A percentile compares a stretch with the other conserved stretches of the same genome.
These are phyloP conservation scores for Sinopyrophorus schimmeli DNA, from an alignment of 2,888 invertebrate species.

Conservation along the genomic window DNA sequence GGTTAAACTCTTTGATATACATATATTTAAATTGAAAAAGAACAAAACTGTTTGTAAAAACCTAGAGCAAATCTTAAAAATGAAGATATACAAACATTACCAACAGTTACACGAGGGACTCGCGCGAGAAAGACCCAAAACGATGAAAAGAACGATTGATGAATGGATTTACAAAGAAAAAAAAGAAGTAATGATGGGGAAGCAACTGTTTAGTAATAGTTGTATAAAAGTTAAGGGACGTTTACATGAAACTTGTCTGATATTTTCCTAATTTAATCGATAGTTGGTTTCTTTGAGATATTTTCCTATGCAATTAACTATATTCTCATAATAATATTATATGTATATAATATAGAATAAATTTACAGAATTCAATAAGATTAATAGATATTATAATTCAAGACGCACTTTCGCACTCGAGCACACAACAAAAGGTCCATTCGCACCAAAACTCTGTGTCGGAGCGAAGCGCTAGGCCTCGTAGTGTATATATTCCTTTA, in stretches of 20 bases:
- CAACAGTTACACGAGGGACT: slow-evolving; percentile 33
- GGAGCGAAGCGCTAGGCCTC: slow-evolving; percentile 42
- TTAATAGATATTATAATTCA: slow-evolving; percentile 48
- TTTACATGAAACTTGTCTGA: slow-evolving; percentile 49
- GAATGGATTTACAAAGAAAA: not conserved
- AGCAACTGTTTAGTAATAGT: slow-evolving; percentile 37
- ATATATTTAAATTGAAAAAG: too few relatives aligned
- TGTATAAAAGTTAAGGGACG: slow-evolving; percentile 56
- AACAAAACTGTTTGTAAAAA: too few relatives aligned
- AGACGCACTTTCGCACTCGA: slow-evolving; percentile 42
- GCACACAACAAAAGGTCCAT: slow-evolving; percentile 52
- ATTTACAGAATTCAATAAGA: slow-evolving; percentile 57
- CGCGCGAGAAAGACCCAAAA: not conserved
- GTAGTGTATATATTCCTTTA: too few relatives aligned
- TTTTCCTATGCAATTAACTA: slow-evolving; percentile 35
- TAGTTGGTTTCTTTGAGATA: slow-evolving; percentile 42
- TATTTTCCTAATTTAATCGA: slow-evolving; percentile 49
- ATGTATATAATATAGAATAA: slow-evolving; percentile 55
- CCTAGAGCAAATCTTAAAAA: slow-evolving; percentile 22
- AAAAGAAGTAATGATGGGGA: not conserved
- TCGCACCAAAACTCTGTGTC: slow-evolving; percentile 47
- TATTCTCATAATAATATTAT: slow-evolving; percentile 52
- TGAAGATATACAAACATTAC: slow-evolving; percentile 31
- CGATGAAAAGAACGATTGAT: not conserved
- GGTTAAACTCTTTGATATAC: too few relatives aligned